Base-by-base conservation (phyloP, 2,888 invertebrate genomes). In the Polydrusus cervinus region DNA sequence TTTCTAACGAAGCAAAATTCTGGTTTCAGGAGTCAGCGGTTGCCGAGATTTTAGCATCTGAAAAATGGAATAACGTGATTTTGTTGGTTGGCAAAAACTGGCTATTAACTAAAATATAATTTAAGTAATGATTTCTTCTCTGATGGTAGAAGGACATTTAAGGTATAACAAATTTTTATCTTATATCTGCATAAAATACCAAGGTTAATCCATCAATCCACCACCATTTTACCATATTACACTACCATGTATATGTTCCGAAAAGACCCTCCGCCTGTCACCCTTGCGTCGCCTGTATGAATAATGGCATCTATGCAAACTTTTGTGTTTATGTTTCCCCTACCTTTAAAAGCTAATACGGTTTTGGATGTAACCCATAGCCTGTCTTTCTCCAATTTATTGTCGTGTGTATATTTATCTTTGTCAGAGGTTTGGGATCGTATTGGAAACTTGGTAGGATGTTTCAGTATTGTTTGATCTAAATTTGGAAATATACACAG, bases 281-380 rank as follows among this genome's bases (percentile, higher is more conserved):
- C 67, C 74, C 66, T 70, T 16, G 71, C 69, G 74, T 71, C 71
- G 66, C 71, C 61, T 16, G 20, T 71, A 79, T 79, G 72, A 78
- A 75, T 78, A 77, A 79, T 79, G 78, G 78, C 78, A 64, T 53
- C 72, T 72, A 66, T 75, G 75, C 78, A 79, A 78, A 79, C 79
- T 78, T 79, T 79, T 74, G 76, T 79, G 78, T 79, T 79, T 78
- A 78, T 78, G 25, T 78, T 77, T 75, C 77, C 80, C 78, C 76
- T 76, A 74, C 77, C 68, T 49, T 65, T 68, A 74, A 74, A 74
- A 74, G 64, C 74, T 71, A 74, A 74, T 72, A 72, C 68, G 76
- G 72, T 71, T 76, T 75, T 64, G 55, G 72, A 53, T 67, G 67
- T 61, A 75, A 67, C 43, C 53, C 57, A 13, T 47, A 47, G 47